Evolutionary conservation across 2,888 invertebrate species (phyloP).

Genomic region (Odontocerum albicorne): DNA sequence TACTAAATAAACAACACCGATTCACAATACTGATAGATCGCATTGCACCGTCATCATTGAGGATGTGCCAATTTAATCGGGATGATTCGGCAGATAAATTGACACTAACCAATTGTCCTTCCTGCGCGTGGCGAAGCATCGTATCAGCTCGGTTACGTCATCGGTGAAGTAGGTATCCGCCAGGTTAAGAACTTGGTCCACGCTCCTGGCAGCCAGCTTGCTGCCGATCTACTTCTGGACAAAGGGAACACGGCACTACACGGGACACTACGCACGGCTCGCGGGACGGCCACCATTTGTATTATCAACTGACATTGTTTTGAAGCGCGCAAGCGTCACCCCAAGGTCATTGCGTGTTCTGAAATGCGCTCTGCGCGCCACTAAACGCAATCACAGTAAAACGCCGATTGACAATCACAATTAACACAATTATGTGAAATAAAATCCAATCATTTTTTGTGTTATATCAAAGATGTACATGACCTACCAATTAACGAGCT

Average conservation of each 20-base stretch:
- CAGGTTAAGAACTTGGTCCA: slow-evolving; percentile 53
- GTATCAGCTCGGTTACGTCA: slow-evolving; percentile 56
- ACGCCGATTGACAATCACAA: too few relatives aligned
- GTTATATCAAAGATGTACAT: too few relatives aligned
- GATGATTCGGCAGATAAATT: background rate
- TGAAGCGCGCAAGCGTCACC: slow-evolving; percentile 19
- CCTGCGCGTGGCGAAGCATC: slow-evolving; percentile 46
- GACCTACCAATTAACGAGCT: too few relatives aligned
- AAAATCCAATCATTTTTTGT: too few relatives aligned
- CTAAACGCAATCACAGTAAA: too few relatives aligned
- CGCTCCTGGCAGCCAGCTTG: slow-evolving; percentile 60
- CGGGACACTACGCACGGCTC: too few relatives aligned
- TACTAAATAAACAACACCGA: slow-evolving; percentile 3
- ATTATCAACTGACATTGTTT: too few relatives aligned
- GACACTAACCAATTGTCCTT: slow-evolving; percentile 24
- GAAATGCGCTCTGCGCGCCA: slow-evolving; percentile 9
- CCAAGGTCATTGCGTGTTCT: slow-evolving; percentile 17
- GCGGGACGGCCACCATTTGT: too few relatives aligned
- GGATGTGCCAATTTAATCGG: background rate
- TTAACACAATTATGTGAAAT: too few relatives aligned
- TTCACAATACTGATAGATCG: background rate
- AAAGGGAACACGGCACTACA: too few relatives aligned
- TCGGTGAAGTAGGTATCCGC: slow-evolving; percentile 56
- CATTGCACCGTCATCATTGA: background rate
- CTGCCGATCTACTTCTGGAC: too few relatives aligned